Base-by-base conservation (phyloP, 2,888 invertebrate genomes). In the Dicranocentrus wangi region DNA sequence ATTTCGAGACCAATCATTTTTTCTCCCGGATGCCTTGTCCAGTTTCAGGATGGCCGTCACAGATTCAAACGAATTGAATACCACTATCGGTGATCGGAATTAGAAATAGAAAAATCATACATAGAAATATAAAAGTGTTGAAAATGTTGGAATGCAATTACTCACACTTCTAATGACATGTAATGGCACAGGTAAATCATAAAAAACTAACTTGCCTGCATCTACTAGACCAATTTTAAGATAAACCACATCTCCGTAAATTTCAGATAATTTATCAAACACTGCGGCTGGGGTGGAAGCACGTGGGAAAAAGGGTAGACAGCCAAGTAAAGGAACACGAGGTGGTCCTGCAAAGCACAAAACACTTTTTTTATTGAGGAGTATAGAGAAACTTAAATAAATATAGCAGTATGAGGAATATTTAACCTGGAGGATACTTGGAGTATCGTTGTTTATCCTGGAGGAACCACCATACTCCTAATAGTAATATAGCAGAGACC, bases 391-490 rank as follows among this genome's bases (percentile, higher is more conserved):
- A 17, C 17, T 51, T 51, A n/a, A 5, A n/a, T 17, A n/a, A 10
- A n/a, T n/a, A 51, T 5, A 13, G n/a, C 17, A 51, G 5, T n/a
- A 13, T 51, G 17, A 10, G 17, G 17, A 51, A 58, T 21, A 10
- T 58, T 58, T n/a, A n/a, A 58, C 58, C 58, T 21, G 58, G 58
- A 8, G 58, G 58, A 58, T 21, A 58, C 19, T 58, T 58, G 21
- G 58, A 17, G 21, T 21, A 23, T 58, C 23, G 2, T 58, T 15
- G 13, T 3, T 15, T 19, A 58, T 58, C 58, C 13, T 23, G 13
- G 2, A 13, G 7, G 15, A 17, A 58, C 58, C 58, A 58, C 58
- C 19, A 58, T 3, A 58, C 23, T n/a, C n/a, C n/a, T n/a, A n/a
- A n/a, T n/a, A n/a, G n/a, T n/a, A n/a, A n/a, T n/a, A n/a, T n/a